A percentile compares a stretch with the other conserved stretches of the same genome.
phyloP scores from a whole-genome alignment of 1,140 invertebrate genomes.

The Copidosoma floridanum region DNA sequence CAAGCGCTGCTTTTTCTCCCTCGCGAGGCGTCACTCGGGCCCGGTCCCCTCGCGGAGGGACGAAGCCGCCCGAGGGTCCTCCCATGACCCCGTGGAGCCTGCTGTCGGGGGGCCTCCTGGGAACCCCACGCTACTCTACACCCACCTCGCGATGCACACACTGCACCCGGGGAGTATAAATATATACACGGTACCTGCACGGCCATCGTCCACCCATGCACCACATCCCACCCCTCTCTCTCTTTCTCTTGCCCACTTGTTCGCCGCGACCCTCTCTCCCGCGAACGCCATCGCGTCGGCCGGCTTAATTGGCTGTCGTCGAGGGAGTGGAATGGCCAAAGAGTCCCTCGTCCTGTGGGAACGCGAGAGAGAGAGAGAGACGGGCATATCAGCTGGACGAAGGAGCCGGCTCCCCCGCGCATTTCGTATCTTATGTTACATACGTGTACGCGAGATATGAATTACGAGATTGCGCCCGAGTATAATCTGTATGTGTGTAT shows the following conservation, averaged over 20 bases:
- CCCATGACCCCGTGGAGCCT: conserved; percentile 56
- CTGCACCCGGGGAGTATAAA: too few relatives aligned
- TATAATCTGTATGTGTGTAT: background rate
- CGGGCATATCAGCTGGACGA: too few relatives aligned
- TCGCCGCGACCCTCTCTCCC: too few relatives aligned
- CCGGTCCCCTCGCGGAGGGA: conserved; percentile 29
- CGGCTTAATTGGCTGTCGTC: conserved; percentile 43
- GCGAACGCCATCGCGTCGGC: conserved; percentile 20
- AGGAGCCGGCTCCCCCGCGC: conserved; percentile 7
- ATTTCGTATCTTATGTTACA: background rate
- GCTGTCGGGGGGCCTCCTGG: conserved; percentile 29
- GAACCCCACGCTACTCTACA: background rate
- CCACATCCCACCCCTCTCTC: background rate
- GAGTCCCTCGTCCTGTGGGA: conserved; percentile 11
- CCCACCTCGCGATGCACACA: too few relatives aligned
- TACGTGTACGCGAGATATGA: conserved; percentile 1
- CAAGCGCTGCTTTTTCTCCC: background rate
- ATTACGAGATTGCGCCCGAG: conserved; percentile 23
- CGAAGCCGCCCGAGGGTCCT: conserved; percentile 54
- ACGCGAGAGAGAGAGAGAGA: conserved; percentile 14
- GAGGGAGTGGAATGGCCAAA: conserved; percentile 26
- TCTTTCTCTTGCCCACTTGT: background rate
- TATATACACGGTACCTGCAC: too few relatives aligned
- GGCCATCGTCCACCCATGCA: background rate
- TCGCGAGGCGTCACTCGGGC: background rate